Evolutionary conservation across 2,888 invertebrate species (phyloP).

Genomic region (Pedicia rivosa): DNA sequence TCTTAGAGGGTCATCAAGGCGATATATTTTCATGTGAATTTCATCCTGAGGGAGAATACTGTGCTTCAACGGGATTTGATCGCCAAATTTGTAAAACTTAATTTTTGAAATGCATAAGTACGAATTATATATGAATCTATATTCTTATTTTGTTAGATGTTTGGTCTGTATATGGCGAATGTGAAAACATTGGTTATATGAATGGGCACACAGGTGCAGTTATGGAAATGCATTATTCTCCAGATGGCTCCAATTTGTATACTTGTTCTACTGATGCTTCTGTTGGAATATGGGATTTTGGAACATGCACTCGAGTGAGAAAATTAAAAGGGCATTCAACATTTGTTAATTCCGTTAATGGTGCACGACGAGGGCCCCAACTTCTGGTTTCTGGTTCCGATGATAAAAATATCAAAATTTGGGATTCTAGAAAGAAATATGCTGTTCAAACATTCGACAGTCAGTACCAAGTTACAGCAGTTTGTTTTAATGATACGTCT

Average conservation of each 20-base stretch:
- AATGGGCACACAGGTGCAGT: conserved; percentile 91
- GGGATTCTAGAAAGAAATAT: conserved; percentile 84
- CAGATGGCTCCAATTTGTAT: conserved; percentile 70
- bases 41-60: conserved; percentile 88
- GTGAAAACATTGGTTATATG: conserved; percentile 90
- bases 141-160: conserved; percentile 39
- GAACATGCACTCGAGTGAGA: conserved; percentile 72
- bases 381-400: conserved; percentile 87
- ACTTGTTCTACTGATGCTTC: conserved; percentile 92
- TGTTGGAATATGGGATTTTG: conserved; percentile 89
- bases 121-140: not conserved
- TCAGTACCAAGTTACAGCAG: conserved; percentile 65
- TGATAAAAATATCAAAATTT: conserved; percentile 81
- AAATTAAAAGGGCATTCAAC: conserved; percentile 72
- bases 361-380: conserved; percentile 67
- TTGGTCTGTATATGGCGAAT: conserved; percentile 97
- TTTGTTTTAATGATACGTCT: conserved; percentile 87
- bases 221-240: conserved; percentile 80
- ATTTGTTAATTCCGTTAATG: conserved; percentile 58
- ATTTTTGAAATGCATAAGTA: not conserved
- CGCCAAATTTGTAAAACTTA: conserved; percentile 72
- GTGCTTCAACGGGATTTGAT: conserved; percentile 92
- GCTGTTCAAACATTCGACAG: conserved; percentile 56
- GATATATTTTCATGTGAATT: conserved; percentile 89
- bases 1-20: conserved; percentile 90